Conservation (phyloP, 2,797 vertebrate species). For the Mergus octosetaceus region DNA sequence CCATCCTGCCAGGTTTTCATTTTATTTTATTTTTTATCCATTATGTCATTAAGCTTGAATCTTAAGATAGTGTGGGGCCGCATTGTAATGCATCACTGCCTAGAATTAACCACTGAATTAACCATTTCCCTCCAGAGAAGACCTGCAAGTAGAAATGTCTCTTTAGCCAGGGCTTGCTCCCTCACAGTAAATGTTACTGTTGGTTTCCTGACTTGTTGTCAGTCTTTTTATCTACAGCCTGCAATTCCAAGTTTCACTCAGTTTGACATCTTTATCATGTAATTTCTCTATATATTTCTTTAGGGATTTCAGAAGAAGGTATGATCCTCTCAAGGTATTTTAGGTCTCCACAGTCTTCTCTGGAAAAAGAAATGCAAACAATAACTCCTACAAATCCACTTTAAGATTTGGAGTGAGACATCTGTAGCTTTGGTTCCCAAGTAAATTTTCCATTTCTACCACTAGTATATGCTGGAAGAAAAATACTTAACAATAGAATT, state of each 20-base stretch:
- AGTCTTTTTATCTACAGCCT: not conserved
- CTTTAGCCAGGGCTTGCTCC: not conserved
- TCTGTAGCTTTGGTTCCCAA: not conserved
- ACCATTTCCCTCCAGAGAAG: not conserved
- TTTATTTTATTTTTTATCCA: not conserved
- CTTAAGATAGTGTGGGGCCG: not conserved
- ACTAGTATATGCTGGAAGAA: not conserved
- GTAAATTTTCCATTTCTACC: not conserved
- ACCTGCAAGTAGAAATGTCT: not conserved
- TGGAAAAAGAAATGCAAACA: not conserved
- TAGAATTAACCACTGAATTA: not conserved
- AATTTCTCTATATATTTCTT: not conserved
- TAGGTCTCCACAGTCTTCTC: not conserved
- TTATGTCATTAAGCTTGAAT: not conserved
- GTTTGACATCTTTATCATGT: not conserved
- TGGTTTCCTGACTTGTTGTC: not conserved
- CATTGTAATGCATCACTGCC: not conserved
- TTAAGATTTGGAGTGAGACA: not conserved
- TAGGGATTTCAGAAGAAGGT: not conserved
- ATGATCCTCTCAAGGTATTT: not conserved
- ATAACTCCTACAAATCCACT: not conserved
- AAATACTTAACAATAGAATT: not conserved
- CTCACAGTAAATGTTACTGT: not conserved
- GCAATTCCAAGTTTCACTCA: not conserved
- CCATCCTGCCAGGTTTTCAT: not conserved